Evolutionary conservation across 2,888 invertebrate genomes (phyloP).

Genomic region (Morinoia aosen): DNA sequence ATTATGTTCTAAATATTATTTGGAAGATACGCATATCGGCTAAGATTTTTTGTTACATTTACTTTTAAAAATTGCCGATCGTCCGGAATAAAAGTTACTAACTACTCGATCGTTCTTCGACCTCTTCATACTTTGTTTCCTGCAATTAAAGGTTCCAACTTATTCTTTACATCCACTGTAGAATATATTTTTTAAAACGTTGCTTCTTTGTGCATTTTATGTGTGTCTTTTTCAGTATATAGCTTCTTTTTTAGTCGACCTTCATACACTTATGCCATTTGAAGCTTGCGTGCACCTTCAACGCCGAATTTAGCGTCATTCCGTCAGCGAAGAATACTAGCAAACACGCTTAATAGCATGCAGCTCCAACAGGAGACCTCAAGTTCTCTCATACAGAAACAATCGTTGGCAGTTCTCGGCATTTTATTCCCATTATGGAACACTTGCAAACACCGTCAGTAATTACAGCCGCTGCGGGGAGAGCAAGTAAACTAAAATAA

Average conservation of each 20-base stretch:
- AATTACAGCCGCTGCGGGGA: background rate
- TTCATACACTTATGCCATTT: background rate
- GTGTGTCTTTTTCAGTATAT: no score
- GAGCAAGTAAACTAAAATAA: background rate
- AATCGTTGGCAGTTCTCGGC: background rate
- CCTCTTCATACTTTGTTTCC: background rate
- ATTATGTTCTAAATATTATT: background rate
- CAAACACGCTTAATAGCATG: background rate
- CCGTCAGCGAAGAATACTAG: background rate
- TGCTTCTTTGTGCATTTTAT: background rate
- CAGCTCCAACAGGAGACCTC: background rate
- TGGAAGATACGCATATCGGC: background rate
- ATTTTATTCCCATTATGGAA: constrained; percentile 12
- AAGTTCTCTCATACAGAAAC: background rate
- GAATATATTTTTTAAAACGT: no score
- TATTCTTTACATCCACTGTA: no score
- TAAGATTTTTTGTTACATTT: background rate
- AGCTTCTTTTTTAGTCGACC: background rate
- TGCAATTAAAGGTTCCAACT: background rate
- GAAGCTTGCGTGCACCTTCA: background rate
- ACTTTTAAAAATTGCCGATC: background rate
- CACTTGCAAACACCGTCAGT: background rate
- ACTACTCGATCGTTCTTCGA: background rate
- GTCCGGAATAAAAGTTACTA: no score
- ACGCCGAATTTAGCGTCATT: background rate